Evolutionary conservation across 2,888 invertebrate species (phyloP), one percentile per base, ranked within the genome.

Genomic region (Nomada fabriciana): DNA sequence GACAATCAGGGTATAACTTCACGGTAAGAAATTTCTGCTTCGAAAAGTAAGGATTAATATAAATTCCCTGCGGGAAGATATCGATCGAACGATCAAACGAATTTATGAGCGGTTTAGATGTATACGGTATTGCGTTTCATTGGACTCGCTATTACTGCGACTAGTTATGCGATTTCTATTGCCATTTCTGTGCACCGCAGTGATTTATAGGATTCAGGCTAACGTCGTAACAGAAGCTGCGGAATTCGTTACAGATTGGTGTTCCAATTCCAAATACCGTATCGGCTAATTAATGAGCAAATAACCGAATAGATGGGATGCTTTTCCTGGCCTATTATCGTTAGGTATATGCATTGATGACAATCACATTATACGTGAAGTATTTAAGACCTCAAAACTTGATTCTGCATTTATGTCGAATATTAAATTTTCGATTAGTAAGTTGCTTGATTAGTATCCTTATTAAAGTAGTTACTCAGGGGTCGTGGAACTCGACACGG

Each of bases 101-200:
- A 78, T 86, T 78, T 81, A 84, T 53, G 77, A 71, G 75, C 42
- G 55, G 52, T 73, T 73, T 69, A 36, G 70, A 55, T 76, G 36
- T 36, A 70, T 63, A 68, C 69, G 71, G 72, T 72, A 79, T 84
- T 76, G 70, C 61, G 76, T 73, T 81, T 73, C 77, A 64, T 36
- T 55, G 20, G 53, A 36, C 47, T 60, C 55, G 69, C 43, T 55
- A 77, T 69, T 64, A 60, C 65, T 73, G 82, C 55, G 55, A 72
- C 65, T 64, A 73, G 76, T 78, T 74, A 79, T 82, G 85, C 82
- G 70, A 85, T 73, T 86, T 87, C 87, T 82, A 73, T 84, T 73
- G 72, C 73, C 76, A 77, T 83, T 80, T 84, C 80, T 75, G 43
- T 67, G 74, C 50, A 73, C 67, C 29, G 20, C 52, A 55, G 55